Base-by-base conservation (phyloP, 1,140 invertebrate genomes). In the Ooceraea biroi region DNA sequence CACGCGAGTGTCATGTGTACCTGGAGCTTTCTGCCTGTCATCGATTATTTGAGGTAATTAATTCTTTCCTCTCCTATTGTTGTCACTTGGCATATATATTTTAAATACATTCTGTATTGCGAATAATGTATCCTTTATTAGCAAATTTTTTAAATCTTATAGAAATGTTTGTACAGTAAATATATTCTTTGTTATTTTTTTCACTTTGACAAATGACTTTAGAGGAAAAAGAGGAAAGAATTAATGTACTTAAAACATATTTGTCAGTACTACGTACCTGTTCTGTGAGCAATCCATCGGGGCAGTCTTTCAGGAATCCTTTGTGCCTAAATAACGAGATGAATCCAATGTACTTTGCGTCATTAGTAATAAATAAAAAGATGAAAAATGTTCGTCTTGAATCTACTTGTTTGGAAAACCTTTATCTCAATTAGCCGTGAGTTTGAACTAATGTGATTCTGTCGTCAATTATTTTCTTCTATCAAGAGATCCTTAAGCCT, bases 281-380 rank as follows among this genome's bases (percentile, higher is more conserved):
- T 95, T 98, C 98, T 84, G 98, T 98, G 22, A 98, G 96, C 87
- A 98, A 96, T 82, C 98, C 98, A 93, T 98, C 98, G 36, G 98
- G 98, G 95, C 98, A 98, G 94, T 98, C 98, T 95, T 98, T 98
- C 65, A 98, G 95, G 93, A 98, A 98, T 92, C 98, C 98, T 96
- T 98, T 98, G 95, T 98, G 97, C 98, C 98, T 98, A 77, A 86
- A 85, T 86, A 86, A 86, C 85, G 82, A 85, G 57, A 69, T 84
- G n/a, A 61, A 30, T 14, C 1, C 27, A 8, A 30, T 55, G 22
- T 65, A 66, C 17, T 71, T 50, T 27, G 7, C 10, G 5, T 12
- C 8, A 7, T 52, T 36, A 57, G 19, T 41, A 69, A 41, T 8
- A 66, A 41, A 48, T 74, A 8, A 41, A 76, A 69, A 30, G 19